Conservation (phyloP, 2,797 vertebrate species). For the Myoxocephalus aenaeus region DNA sequence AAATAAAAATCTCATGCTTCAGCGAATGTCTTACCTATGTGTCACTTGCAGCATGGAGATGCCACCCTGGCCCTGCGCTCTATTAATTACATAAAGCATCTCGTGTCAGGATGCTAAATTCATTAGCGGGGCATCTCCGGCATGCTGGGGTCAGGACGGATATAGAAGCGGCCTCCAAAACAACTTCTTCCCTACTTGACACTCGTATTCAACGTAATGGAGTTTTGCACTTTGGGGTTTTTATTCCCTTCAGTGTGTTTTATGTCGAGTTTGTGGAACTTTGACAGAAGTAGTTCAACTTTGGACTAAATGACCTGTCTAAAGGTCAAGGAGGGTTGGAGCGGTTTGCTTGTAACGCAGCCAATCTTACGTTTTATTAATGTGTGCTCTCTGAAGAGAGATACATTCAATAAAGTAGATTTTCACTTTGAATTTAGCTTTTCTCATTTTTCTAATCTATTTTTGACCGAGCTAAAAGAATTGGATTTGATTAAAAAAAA, state of each 20-base stretch:
- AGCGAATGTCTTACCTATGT: slow-evolving; percentile 80
- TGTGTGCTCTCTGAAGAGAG: slow-evolving; percentile 5
- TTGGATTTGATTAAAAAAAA: slow-evolving; percentile 35
- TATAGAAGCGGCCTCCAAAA: slow-evolving; percentile 77
- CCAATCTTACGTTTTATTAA: not conserved
- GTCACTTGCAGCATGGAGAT: slow-evolving; percentile 77
- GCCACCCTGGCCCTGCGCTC: slow-evolving; percentile 64
- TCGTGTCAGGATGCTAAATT: slow-evolving; percentile 84
- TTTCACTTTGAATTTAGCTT: not conserved
- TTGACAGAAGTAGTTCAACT: not conserved
- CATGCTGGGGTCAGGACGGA: slow-evolving; percentile 78
- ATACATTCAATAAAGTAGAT: slow-evolving; percentile 9
- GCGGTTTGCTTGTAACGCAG: not conserved
- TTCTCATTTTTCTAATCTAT: not conserved
- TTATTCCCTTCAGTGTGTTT: slow-evolving; percentile 2
- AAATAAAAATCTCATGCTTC: slow-evolving; percentile 72
- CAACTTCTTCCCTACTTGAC: slow-evolving; percentile 70
- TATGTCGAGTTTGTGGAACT: not conserved
- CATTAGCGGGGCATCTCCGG: slow-evolving; percentile 80
- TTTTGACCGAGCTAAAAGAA: slow-evolving; percentile 17
- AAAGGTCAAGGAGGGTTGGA: slow-evolving; percentile 2
- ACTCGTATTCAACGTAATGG: slow-evolving; percentile 61
- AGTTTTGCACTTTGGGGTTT: slow-evolving; percentile 27
- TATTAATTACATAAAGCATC: slow-evolving; percentile 85
- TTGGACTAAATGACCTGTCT: slow-evolving; percentile 5